Evolutionary conservation across 2,797 vertebrate species (phyloP), one percentile per base, ranked within the genome.

Genomic region (Sandelia bainsii): DNA sequence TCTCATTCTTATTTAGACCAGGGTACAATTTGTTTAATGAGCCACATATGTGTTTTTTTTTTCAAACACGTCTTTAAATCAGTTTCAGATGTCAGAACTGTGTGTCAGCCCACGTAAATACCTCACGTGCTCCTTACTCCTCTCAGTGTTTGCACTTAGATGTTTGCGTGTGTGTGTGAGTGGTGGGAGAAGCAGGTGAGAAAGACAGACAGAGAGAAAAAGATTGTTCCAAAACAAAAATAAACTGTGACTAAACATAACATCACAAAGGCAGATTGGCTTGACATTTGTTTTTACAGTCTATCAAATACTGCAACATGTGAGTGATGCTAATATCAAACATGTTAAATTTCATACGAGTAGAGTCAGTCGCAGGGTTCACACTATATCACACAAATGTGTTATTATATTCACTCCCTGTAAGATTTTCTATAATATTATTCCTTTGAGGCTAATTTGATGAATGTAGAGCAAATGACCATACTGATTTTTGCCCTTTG

Each of bases 61-160:
- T n/a, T n/a, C n/a, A n/a, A n/a, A n/a, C n/a, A n/a, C n/a, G 29
- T 6, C n/a, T 39, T 14, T 1, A 22, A 39, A 68, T 77, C 16
- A n/a, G n/a, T 32, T 59, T 48, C 58, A 64, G 54, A 61, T 69
- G 40, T 83, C 45, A 62, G 29, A 48, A 19, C 22, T 48, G 9
- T 17, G 19, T 23, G 8, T 20, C 23, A 61, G 11, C 49, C 53
- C 40, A 63, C 27, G 57, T 56, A 63, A 66, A 46, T 51, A 19
- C 8, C 9, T 25, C 39, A 40, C 8, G 32, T 8, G 8, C 32
- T 32, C 32, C 32, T 4, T 8, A 8, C 32, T 32, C 32, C 32
- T 32, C 32, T 29, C 29, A 32, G 37, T 22, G 32, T 34, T 61
- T n/a, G 34, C 16, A 17, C 34, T 19, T 73, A 10, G 62, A 63